Evolutionary conservation across 2,888 invertebrate species (phyloP).

Genomic region (Cenopis cana): DNA sequence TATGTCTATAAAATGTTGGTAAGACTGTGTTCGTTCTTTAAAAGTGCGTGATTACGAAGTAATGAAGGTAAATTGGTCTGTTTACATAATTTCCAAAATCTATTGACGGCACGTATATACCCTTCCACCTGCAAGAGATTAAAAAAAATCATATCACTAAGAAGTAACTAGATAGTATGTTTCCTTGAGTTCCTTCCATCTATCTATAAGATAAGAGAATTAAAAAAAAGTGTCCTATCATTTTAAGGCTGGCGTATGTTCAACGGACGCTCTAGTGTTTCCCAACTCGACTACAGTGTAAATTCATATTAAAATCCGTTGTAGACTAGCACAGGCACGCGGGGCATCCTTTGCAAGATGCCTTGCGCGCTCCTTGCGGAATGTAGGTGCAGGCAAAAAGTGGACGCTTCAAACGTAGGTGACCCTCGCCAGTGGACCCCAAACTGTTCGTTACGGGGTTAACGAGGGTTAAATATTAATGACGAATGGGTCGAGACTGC

Average conservation of each 20-base stretch:
- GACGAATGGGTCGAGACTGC: background rate
- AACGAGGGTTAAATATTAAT: constrained; percentile 1
- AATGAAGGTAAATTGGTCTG: too few species aligned
- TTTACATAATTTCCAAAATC: too few species aligned
- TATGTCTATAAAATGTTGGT: too few species aligned
- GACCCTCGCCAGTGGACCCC: constrained; percentile 62
- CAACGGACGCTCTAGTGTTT: background rate
- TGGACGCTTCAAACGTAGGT: constrained; percentile 75
- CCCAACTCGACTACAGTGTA: background rate
- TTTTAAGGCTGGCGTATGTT: background rate
- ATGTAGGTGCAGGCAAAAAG: constrained; percentile 79
- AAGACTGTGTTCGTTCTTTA: too few species aligned
- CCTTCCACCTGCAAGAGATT: too few species aligned
- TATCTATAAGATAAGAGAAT: background rate
- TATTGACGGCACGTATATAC: too few species aligned
- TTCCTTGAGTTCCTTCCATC: too few species aligned
- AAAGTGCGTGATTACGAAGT: too few species aligned
- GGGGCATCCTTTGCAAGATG: constrained; percentile 61
- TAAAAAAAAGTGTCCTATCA: too few species aligned
- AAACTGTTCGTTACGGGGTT: constrained; percentile 52
- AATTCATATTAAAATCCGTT: constrained; percentile 26
- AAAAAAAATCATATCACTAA: too few species aligned
- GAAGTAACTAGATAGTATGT: too few species aligned
- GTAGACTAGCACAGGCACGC: constrained; percentile 39
- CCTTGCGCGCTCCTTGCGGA: constrained; percentile 69